phyloP scores from a whole-genome alignment of 2,113 vertebrate genomes.

The Plecturocebus donacophilus region DNA sequence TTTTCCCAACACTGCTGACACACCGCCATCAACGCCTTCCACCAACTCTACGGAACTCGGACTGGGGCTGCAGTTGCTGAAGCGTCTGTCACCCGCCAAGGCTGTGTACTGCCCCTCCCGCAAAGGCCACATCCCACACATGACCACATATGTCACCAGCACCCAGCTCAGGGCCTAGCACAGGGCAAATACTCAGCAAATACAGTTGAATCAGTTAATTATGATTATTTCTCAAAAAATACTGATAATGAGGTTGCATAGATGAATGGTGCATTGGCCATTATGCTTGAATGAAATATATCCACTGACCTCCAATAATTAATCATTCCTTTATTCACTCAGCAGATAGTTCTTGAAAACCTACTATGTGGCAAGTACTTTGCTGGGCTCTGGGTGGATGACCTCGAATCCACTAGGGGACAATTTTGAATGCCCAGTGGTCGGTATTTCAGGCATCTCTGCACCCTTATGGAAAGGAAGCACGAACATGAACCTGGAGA shows the following conservation, averaged over 20 bases:
- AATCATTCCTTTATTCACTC: background rate
- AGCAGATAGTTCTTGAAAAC: conserved; percentile 15
- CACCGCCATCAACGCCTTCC: background rate
- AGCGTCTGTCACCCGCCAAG: background rate
- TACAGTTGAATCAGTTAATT: background rate
- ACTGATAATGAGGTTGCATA: background rate
- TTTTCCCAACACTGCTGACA: conserved; percentile 18
- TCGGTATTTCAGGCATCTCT: background rate
- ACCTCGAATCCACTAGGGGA: background rate
- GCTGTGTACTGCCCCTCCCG: rapidly evolving
- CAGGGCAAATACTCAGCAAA: background rate
- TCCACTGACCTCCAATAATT: background rate
- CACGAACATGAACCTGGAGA: background rate
- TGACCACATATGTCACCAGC: background rate
- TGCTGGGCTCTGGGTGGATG: background rate
- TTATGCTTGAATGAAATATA: background rate
- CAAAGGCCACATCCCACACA: background rate
- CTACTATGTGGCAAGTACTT: background rate
- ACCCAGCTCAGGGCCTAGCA: background rate
- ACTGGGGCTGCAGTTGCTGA: background rate
- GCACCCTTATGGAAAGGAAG: background rate
- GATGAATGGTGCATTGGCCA: background rate
- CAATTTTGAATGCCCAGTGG: background rate
- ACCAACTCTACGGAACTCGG: background rate
- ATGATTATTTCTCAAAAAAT: conserved; percentile 10